Evolutionary conservation across 2,797 vertebrate species (phyloP).

Genomic region (Aplochiton taeniatus): DNA sequence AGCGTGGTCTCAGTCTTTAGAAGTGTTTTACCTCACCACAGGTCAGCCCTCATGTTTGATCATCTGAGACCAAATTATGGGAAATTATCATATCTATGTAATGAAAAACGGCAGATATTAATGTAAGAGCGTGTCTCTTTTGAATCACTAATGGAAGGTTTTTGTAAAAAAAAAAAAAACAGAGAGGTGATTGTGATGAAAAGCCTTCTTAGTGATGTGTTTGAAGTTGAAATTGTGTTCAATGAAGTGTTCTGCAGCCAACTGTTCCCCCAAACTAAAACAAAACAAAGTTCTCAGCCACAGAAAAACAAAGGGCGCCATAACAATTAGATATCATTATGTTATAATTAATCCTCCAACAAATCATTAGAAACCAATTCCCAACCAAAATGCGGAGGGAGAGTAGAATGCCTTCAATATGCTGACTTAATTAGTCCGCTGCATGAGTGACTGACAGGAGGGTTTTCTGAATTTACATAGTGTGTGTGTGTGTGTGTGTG

Average conservation of each 20-base stretch:
- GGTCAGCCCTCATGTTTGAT: too few species aligned
- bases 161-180: conserved; percentile 12
- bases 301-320: conserved; percentile 59
- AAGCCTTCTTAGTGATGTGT: conserved; percentile 36
- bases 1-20: too few species aligned
- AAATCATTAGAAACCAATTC: conserved; percentile 74
- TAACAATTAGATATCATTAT: conserved; percentile 71
- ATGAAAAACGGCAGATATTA: too few species aligned
- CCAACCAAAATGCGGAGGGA: conserved; percentile 60
- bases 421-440: conserved; percentile 55
- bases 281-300: conserved; percentile 60
- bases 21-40: too few species aligned
- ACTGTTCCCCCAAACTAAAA: conserved; percentile 58
- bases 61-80: too few species aligned
- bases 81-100: too few species aligned
- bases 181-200: conserved; percentile 39
- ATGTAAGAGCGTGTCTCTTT: conserved; percentile 10
- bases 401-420: conserved; percentile 60
- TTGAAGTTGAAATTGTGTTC: conserved; percentile 39
- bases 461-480: neutral
- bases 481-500: neutral
- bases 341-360: conserved; percentile 68
- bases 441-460: conserved; percentile 64
- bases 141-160: conserved; percentile 17
- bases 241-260: conserved; percentile 55